Conservation (phyloP, 2,797 vertebrate species). For the Siniperca undulata region DNA sequence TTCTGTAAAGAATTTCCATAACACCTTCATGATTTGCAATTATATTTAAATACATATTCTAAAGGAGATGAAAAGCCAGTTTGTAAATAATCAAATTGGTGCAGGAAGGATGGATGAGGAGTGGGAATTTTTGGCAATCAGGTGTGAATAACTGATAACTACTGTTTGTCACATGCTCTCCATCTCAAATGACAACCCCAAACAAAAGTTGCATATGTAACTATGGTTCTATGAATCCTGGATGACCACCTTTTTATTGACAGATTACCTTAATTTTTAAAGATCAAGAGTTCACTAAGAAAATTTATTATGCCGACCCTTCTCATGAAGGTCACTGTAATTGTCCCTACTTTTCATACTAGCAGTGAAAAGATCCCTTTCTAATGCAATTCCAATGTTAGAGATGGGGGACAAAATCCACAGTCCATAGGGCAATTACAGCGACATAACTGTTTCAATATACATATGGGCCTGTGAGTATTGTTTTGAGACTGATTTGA, state of each 20-base stretch:
- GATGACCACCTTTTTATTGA: not conserved
- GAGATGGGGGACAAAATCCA: not conserved
- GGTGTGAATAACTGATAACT: not conserved
- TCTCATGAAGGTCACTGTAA: not conserved
- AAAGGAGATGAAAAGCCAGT: not conserved
- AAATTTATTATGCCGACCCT: not conserved
- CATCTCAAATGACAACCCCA: not conserved
- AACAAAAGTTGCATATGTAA: not conserved
- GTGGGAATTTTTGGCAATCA: not conserved
- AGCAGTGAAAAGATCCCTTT: not conserved
- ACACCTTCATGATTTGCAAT: not conserved
- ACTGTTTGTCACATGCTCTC: not conserved
- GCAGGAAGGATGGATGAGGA: not conserved
- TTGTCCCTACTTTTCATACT: not conserved
- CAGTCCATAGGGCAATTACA: not conserved
- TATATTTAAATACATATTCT: slow-evolving; percentile 10
- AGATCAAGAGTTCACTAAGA: not conserved
- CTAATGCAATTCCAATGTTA: not conserved
- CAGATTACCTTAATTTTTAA: too few relatives aligned
- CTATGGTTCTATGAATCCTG: too few relatives aligned
- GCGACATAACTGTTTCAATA: not conserved
- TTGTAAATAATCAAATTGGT: not conserved
- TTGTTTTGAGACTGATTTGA: not conserved
- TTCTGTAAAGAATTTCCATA: not conserved
- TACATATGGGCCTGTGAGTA: not conserved